Percentiles rank a stretch among this genome's conserved stretches.
Conservation (phyloP, 2,113 vertebrate species). For the Megaceryle torquata region DNA sequence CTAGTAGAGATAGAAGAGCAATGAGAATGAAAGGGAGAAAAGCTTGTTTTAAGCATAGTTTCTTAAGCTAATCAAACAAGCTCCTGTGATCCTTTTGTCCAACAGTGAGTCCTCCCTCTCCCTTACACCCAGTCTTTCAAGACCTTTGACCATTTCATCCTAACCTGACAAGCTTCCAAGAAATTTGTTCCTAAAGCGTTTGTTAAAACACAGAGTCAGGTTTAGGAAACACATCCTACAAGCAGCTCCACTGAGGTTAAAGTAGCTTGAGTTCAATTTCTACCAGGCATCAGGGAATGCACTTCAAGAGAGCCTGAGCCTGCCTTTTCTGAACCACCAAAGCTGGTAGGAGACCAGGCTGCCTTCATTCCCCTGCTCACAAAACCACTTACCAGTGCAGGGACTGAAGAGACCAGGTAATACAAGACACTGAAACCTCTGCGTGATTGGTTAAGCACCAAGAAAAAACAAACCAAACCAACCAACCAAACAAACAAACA, state of each 20-base stretch:
- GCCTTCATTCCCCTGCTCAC: not conserved
- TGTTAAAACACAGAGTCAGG: not conserved
- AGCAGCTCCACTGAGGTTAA: not conserved
- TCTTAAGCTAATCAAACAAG: not conserved
- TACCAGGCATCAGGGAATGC: not conserved
- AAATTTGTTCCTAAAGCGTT: not conserved
- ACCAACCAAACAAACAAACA: too few relatives aligned
- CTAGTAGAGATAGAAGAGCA: not conserved
- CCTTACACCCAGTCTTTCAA: not conserved
- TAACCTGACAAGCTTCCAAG: not conserved
- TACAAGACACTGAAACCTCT: not conserved
- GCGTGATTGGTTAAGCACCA: not conserved
- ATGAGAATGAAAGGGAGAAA: not conserved
- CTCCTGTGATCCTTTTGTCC: not conserved
- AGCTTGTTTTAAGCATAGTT: not conserved
- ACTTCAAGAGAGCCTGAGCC: not conserved
- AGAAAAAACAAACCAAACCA: not conserved
- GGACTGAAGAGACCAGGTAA: accelerated
- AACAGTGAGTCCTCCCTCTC: not conserved
- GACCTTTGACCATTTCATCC: not conserved
- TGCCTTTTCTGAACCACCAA: not conserved
- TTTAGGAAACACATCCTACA: not conserved
- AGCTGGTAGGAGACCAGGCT: not conserved
- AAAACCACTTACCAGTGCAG: not conserved
- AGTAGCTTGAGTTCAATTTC: not conserved